phyloP scores from a whole-genome alignment of 2,888 invertebrate genomes.

The Cantharis nigra region DNA sequence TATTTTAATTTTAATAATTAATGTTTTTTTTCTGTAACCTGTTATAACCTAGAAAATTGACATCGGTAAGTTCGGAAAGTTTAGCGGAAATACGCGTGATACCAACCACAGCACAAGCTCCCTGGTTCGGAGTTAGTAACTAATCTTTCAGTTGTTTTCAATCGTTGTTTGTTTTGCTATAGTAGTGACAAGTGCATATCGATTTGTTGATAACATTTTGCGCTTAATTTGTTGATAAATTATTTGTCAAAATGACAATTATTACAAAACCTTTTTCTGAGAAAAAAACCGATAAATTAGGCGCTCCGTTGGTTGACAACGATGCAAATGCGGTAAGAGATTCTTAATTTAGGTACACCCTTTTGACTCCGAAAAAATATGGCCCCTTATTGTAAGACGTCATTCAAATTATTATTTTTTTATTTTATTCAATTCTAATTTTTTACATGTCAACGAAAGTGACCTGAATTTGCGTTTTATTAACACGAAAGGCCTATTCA shows the following conservation, averaged over 20 bases:
- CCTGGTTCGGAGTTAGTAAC: background rate
- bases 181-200: conserved; percentile 4
- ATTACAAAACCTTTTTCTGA: conserved; percentile 74
- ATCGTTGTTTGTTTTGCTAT: conserved; percentile 11
- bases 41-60: background rate
- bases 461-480: background rate
- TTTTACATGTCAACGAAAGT: background rate
- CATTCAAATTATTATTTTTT: conserved; percentile 31
- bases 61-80: background rate
- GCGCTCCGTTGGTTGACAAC: conserved; percentile 67
- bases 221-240: background rate
- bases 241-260: conserved; percentile 69
- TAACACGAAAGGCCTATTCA: background rate
- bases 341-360: conserved; percentile 7
- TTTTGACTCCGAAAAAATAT: conserved; percentile 5
- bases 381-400: conserved; percentile 12
- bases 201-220: conserved; percentile 9
- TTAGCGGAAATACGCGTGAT: background rate
- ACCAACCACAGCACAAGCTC: background rate
- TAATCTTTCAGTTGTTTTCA: background rate
- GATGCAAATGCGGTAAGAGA: conserved; percentile 54
- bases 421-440: conserved; percentile 13
- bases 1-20: conserved; percentile 5
- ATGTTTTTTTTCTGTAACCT: background rate
- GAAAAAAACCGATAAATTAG: conserved; percentile 70